Evolutionary conservation across 2,113 vertebrate species (phyloP).

Genomic region (Otis tarda): DNA sequence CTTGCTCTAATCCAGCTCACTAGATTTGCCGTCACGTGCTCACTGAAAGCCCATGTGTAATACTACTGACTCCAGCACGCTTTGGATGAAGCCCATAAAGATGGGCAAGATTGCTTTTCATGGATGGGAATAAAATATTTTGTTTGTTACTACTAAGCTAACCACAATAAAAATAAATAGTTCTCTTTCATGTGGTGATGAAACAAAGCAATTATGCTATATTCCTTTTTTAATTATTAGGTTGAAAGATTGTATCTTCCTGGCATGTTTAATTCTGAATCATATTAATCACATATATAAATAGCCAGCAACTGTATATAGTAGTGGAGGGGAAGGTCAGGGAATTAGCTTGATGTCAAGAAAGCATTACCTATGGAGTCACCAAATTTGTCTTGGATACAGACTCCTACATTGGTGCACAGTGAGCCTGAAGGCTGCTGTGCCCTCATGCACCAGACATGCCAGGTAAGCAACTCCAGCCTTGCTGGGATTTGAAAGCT

Average conservation of each 20-base stretch:
- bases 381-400: background rate
- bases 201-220: background rate
- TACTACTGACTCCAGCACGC: background rate
- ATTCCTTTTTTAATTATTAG: slow-evolving; percentile 42
- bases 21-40: background rate
- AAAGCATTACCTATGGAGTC: slow-evolving; percentile 47
- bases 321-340: background rate
- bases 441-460: background rate
- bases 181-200: slow-evolving; percentile 53
- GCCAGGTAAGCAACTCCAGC: rapidly evolving
- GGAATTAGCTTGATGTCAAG: background rate
- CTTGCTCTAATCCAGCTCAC: background rate
- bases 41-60: background rate
- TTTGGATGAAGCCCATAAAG: background rate
- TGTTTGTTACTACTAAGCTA: slow-evolving; percentile 42
- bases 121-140: slow-evolving; percentile 23
- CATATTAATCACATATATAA: slow-evolving; percentile 26
- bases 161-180: slow-evolving; percentile 49
- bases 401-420: background rate
- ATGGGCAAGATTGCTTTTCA: background rate
- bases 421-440: background rate
- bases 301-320: slow-evolving; percentile 36
- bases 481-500: background rate
- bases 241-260: slow-evolving; percentile 41
- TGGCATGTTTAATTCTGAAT: slow-evolving; percentile 36